Base-by-base conservation (phyloP, 2,113 vertebrate genomes). In the Lophura nycthemera region DNA sequence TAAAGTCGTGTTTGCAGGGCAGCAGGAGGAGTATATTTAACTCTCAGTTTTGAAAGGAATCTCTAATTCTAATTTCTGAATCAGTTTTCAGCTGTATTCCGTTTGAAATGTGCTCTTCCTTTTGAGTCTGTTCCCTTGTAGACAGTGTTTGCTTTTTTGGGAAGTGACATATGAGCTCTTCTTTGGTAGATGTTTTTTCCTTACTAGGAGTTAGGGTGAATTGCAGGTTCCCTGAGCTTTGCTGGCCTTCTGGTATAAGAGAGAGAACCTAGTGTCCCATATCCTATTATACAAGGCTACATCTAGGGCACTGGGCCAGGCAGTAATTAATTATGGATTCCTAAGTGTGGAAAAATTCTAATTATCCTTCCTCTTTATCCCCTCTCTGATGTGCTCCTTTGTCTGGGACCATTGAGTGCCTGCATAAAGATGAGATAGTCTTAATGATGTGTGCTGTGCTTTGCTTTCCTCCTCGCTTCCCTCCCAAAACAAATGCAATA, bases 21-120 rank as follows among this genome's bases (percentile, higher is more conserved):
- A 5, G 11, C 18, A 24, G 27, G 45, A 20, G 0, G 15, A 45
- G 34, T 32, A 2, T 3, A 66, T 79, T 21, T 10, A 7, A 38
- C 6, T 8, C 32, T 65, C 7, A 0, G 0, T 45, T 66, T 60
- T 3, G 52, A 78, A 63, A 71, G 14, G n/a, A 48, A 1, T 38
- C 38, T 50, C 5, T 43, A 3, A 16, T 80, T 76, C 25, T 61
- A 6, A 18, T 34, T 24, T 6, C 4, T 72, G 13, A 36, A 43
- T 65, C 2, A 1, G 6, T 18, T 61, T 40, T 36, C 4, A 0
- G 11, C 0, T 8, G 0, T 11, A 6, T 45, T 34, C 1, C 0
- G 11, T 38, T 17, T 52, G 22, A 40, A 57, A 2, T 1, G 0
- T 50, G 5, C 8, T 61, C 21, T 38, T 25, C 11, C 36, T 34